These are phyloP conservation scores for Andrena bicolor DNA, from an alignment of 2,888 invertebrate species.

Conservation along the genomic window DNA sequence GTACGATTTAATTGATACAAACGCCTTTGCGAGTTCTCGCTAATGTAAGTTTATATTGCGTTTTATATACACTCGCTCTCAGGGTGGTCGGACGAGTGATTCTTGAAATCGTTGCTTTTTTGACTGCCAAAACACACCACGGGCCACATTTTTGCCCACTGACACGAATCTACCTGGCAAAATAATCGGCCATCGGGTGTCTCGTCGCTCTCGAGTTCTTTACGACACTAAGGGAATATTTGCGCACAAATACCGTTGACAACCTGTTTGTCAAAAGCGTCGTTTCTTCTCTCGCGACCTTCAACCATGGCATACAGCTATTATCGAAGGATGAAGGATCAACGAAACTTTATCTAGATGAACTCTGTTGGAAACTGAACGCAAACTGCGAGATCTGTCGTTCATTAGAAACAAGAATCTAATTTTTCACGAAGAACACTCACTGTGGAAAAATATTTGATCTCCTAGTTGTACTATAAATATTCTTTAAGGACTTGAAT, in stretches of 20 bases:
- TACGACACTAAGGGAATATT: conserved; percentile 55
- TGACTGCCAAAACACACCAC: neutral
- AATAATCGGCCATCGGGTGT: conserved; percentile 6
- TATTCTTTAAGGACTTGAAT: no score
- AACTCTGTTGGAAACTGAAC: no score
- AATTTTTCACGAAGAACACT: no score
- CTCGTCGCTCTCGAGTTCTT: conserved; percentile 25
- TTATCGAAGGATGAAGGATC: neutral
- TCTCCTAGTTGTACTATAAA: no score
- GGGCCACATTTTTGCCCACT: conserved; percentile 53
- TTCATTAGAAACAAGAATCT: no score
- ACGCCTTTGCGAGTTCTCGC: conserved; percentile 46
- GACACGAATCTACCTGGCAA: conserved; percentile 57
- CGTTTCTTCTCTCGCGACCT: conserved; percentile 31
- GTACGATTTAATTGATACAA: conserved; percentile 44
- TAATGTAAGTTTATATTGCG: conserved; percentile 50
- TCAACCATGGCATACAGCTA: neutral
- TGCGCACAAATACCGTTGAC: conserved; percentile 54
- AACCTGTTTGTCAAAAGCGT: conserved; percentile 48
- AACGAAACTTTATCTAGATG: no score
- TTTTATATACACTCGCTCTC: neutral
- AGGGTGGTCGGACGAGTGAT: conserved; percentile 3
- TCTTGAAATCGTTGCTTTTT: conserved; percentile 27
- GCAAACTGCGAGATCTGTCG: no score
- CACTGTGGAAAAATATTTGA: no score